phyloP scores from a whole-genome alignment of 2,113 vertebrate species.

The Thoracochromis brauschi region DNA sequence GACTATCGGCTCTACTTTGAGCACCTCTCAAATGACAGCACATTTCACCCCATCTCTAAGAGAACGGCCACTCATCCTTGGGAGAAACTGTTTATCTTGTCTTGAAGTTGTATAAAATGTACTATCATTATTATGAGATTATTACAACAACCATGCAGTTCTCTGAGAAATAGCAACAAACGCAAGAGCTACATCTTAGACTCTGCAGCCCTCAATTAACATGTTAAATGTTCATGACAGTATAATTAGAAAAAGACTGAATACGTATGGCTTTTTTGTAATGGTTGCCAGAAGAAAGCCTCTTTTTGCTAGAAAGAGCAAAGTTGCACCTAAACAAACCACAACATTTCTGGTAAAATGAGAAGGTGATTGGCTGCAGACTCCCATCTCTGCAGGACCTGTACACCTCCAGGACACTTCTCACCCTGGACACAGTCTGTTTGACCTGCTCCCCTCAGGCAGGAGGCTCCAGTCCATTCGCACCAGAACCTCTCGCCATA shows the following conservation, averaged over 20 bases:
- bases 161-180: background rate
- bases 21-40: background rate
- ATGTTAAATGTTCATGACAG: background rate
- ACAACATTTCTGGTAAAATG: background rate
- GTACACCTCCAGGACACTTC: too few species aligned
- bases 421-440: too few species aligned
- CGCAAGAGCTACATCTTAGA: background rate
- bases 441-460: too few species aligned
- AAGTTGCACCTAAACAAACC: background rate
- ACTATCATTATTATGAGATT: background rate
- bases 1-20: background rate
- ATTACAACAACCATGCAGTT: background rate
- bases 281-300: background rate
- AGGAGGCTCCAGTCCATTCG: too few species aligned
- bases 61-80: background rate
- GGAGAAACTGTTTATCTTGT: background rate
- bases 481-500: too few species aligned
- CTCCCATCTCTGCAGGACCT: too few species aligned
- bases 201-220: background rate
- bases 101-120: background rate
- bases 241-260: background rate
- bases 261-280: background rate
- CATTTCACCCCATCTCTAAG: background rate
- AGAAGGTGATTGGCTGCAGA: too few species aligned
- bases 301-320: background rate